Evolutionary conservation across 2,797 vertebrate genomes (phyloP).

Genomic region (Tolypeutes matacus): DNA sequence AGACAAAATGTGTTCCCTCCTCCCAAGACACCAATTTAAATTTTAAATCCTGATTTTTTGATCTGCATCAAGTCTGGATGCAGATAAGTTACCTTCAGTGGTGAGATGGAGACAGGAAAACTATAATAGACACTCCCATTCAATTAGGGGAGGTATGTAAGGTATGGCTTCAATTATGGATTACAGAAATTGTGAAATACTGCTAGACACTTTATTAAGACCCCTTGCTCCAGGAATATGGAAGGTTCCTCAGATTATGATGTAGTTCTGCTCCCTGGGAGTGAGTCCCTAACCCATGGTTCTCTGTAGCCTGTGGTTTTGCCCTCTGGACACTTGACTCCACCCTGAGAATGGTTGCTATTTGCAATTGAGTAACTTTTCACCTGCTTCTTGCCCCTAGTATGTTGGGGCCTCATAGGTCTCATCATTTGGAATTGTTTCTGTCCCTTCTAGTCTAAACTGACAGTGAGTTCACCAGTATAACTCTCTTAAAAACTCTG

Average conservation of each 20-base stretch:
- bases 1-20: background rate
- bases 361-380: background rate
- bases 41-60: background rate
- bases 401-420: background rate
- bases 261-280: background rate
- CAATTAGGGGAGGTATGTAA: background rate
- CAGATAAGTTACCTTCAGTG: background rate
- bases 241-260: background rate
- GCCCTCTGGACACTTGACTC: background rate
- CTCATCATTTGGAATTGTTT: background rate
- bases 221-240: background rate
- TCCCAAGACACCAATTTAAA: background rate
- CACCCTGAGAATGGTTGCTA: background rate
- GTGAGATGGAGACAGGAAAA: background rate
- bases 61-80: background rate
- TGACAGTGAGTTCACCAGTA: background rate
- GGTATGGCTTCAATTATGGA: background rate
- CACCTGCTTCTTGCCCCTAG: background rate
- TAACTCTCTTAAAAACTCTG: background rate
- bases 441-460: background rate
- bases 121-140: background rate
- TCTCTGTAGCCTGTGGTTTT: background rate
- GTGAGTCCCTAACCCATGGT: background rate
- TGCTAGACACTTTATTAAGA: background rate
- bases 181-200: background rate